Evolutionary conservation across 2,888 invertebrate species (phyloP), one percentile per base, ranked within the genome.

Genomic region (Drosophila falleni): DNA sequence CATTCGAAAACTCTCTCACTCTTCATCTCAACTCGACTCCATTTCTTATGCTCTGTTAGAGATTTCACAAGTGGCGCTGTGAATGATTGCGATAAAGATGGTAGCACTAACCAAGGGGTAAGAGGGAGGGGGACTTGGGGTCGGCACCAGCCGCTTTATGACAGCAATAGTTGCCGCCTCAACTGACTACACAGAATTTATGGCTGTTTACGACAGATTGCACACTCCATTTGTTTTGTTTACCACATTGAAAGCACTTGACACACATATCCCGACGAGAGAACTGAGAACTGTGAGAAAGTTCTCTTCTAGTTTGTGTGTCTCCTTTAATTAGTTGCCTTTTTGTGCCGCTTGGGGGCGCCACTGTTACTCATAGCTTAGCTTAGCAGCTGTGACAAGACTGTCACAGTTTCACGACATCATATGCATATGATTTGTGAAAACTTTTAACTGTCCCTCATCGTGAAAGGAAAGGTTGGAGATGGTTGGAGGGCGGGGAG

Each of bases 161-260:
- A 78, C 56, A 71, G 71, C 74, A 64, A 83, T 83, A 87, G 84
- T 89, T 81, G 64, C 70, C 67, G 60, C 69, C 49, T 68, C 47
- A 69, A 70, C 69, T 67, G 63, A 61, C 72, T 75, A 73, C 72
- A 70, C 53, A 59, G 80, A 82, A 89, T 87, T 87, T 89, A 89
- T 89, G 87, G 78, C 86, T 89, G 90, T 87, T 89, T 87, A 83
- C 89, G 83, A 79, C 89, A 87, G 89, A 90, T 89, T 89, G 88
- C 88, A 89, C 88, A 90, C 90, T 83, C 86, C 90, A 89, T 89
- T 89, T 87, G 86, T 89, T 89, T 87, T 90, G 80, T 81, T 89
- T 87, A 78, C 80, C 80, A 76, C 83, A 86, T 76, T 74, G 66
- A 23, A 70, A 65, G 64, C 81, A 85, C 89, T 85, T 87, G 89